phyloP scores from a whole-genome alignment of 1,140 invertebrate genomes.

The Drosophila pseudoananassae region DNA sequence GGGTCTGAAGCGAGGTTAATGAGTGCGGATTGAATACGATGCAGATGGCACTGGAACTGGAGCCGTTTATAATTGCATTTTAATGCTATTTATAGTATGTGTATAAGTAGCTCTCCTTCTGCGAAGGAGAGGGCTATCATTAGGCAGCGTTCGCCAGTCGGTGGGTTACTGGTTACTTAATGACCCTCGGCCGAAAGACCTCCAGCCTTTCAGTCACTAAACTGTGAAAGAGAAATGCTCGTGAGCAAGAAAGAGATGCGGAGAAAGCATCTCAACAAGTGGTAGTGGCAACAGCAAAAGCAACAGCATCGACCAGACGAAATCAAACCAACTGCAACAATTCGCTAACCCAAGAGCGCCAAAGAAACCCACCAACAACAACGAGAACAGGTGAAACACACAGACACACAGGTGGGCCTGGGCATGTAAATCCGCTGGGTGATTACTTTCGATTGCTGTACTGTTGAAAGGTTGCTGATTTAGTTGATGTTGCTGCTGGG shows the following conservation, averaged over 20 bases:
- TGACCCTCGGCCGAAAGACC: conserved; percentile 63
- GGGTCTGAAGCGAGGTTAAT: conserved; percentile 37
- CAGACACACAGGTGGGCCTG: conserved; percentile 6
- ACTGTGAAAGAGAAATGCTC: conserved; percentile 77
- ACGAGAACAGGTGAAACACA: conserved; percentile 55
- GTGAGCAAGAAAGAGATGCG: conserved; percentile 61
- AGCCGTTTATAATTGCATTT: conserved; percentile 66
- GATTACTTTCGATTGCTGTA: conserved; percentile 68
- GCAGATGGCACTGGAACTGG: conserved; percentile 12
- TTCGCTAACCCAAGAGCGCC: conserved; percentile 44
- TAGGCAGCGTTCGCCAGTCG: conserved; percentile 51
- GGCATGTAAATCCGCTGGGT: conserved; percentile 54
- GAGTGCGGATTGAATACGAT: conserved; percentile 28
- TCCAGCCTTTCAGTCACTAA: conserved; percentile 50
- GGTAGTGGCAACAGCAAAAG: background rate
- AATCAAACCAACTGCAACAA: conserved; percentile 70
- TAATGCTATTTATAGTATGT: conserved; percentile 64
- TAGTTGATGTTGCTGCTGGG: conserved; percentile 20
- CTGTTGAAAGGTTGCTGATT: conserved; percentile 50
- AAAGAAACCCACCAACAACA: conserved; percentile 19
- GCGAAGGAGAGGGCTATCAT: conserved; percentile 31
- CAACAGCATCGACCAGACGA: conserved; percentile 17
- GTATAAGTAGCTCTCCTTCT: conserved; percentile 16
- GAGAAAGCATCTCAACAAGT: conserved; percentile 61
- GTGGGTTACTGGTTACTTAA: conserved; percentile 74